phyloP scores from a whole-genome alignment of 2,113 vertebrate species.

The Platichthys flesus region DNA sequence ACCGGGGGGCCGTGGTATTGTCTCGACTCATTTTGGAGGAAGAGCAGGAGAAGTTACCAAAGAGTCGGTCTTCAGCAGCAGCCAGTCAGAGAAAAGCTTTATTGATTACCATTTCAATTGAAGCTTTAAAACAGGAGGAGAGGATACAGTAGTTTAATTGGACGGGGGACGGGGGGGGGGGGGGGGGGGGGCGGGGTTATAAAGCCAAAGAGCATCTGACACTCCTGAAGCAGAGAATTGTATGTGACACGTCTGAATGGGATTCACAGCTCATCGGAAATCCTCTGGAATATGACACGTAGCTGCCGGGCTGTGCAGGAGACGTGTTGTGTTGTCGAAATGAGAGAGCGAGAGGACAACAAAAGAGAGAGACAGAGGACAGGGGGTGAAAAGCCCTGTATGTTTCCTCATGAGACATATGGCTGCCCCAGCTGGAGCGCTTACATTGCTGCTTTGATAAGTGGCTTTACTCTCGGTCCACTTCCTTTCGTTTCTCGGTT shows the following conservation, averaged over 20 bases:
- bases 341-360: not conserved
- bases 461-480: constrained; percentile 43
- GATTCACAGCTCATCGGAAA: not conserved
- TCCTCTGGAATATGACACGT: constrained; percentile 19
- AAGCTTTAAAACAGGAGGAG: constrained; percentile 2
- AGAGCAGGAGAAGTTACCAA: not conserved
- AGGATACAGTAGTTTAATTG: not conserved
- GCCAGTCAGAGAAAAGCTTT: constrained; percentile 17
- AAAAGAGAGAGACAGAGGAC: constrained; percentile 21
- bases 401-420: constrained; percentile 61
- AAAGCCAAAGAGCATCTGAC: not conserved
- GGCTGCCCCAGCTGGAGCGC: constrained; percentile 60
- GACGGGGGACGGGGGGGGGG: too few relatives aligned
- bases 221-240: not conserved
- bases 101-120: constrained; percentile 19
- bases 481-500: constrained; percentile 37
- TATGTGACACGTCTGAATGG: not conserved
- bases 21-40: not conserved
- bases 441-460: constrained; percentile 49
- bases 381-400: constrained; percentile 23
- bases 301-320: constrained; percentile 8
- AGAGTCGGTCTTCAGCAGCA: not conserved
- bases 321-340: constrained; percentile 27
- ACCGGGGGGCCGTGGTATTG: not conserved
- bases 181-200: not conserved